Percentiles rank a stretch among this genome's conserved stretches.
phyloP scores from a whole-genome alignment of 2,888 invertebrate species.

The Orthosia gracilis region DNA sequence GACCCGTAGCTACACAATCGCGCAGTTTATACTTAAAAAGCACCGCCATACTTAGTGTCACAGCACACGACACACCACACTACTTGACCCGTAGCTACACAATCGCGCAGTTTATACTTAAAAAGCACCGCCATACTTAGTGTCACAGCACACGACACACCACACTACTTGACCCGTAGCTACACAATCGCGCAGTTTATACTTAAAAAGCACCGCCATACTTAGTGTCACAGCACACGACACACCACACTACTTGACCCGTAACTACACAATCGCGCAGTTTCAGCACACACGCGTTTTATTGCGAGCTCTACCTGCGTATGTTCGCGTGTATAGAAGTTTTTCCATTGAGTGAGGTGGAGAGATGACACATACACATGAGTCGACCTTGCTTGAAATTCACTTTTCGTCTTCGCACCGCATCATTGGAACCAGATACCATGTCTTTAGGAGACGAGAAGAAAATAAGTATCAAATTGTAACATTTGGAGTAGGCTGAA shows the following conservation, averaged over 20 bases:
- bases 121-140: background rate
- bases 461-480: background rate
- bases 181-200: background rate
- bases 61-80: background rate
- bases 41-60: background rate
- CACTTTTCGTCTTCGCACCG: background rate
- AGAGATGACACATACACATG: background rate
- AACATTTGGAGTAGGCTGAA: background rate
- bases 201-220: background rate
- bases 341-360: background rate
- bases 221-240: background rate
- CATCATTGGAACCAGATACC: background rate
- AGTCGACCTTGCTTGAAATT: background rate
- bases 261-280: background rate
- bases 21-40: background rate
- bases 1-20: background rate
- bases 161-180: background rate
- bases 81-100: background rate
- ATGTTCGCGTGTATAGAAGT: too few relatives aligned
- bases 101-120: background rate
- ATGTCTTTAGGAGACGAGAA: background rate
- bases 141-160: background rate
- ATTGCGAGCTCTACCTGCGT: background rate
- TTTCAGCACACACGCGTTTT: too few relatives aligned
- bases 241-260: background rate